A percentile compares a stretch with the other conserved stretches of the same genome.
phyloP scores from a whole-genome alignment of 2,888 invertebrate genomes.

The Chouioia cunea region DNA sequence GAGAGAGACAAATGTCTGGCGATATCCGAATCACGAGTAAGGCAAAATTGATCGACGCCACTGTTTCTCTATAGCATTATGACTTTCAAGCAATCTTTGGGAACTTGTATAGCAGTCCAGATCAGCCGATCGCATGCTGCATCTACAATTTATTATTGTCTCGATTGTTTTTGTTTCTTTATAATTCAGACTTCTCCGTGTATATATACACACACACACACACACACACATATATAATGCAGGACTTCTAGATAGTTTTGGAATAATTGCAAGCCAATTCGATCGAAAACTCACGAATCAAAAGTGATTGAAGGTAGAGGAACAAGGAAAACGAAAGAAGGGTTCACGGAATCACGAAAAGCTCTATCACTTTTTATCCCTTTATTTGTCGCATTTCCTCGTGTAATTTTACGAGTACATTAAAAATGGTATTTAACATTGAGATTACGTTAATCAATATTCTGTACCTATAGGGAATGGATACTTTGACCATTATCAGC shows the following conservation, averaged over 20 bases:
- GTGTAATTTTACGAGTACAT: not conserved
- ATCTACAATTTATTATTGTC: not conserved
- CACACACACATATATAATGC: too few species aligned
- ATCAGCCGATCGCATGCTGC: conserved; percentile 42
- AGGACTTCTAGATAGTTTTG: not conserved
- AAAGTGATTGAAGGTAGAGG: conserved; percentile 9
- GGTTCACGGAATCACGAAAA: not conserved
- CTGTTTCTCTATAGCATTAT: conserved; percentile 8
- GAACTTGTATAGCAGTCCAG: conserved; percentile 24
- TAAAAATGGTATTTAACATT: not conserved
- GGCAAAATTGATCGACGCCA: conserved; percentile 22
- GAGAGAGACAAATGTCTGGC: conserved; percentile 12
- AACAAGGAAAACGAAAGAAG: not conserved
- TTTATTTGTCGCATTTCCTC: not conserved
- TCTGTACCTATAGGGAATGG: too few species aligned
- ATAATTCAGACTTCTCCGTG: not conserved
- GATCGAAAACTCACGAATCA: not conserved
- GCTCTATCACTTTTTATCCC: not conserved
- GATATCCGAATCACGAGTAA: conserved; percentile 25
- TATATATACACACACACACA: not conserved
- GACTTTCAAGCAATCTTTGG: conserved; percentile 8
- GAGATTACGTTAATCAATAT: too few species aligned
- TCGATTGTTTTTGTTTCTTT: not conserved
- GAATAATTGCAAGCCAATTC: too few species aligned
- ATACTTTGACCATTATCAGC: too few species aligned